Conservation (phyloP, 2,113 vertebrate genomes). For the Acrocephalus kingi region DNA sequence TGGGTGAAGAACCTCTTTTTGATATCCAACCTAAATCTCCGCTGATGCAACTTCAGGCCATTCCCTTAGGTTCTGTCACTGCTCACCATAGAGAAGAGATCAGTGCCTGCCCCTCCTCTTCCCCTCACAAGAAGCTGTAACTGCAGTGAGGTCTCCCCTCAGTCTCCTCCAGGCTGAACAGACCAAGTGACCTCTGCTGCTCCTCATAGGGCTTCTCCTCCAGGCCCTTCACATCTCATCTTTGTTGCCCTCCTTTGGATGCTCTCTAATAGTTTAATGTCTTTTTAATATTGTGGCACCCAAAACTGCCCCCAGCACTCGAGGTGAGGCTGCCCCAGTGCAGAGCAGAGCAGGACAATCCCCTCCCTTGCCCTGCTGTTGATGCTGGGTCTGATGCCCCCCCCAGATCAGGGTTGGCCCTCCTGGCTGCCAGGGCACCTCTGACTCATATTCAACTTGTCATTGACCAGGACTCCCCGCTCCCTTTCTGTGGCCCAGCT, state of each 20-base stretch:
- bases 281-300: rapidly evolving
- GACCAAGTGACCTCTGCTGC: rapidly evolving
- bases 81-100: not conserved
- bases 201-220: rapidly evolving
- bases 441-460: rapidly evolving
- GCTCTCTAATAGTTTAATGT: rapidly evolving
- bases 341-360: not conserved
- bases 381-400: rapidly evolving
- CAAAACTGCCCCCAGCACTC: rapidly evolving
- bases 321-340: rapidly evolving
- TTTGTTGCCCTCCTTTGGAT: not conserved
- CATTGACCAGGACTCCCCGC: rapidly evolving
- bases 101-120: not conserved
- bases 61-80: rapidly evolving
- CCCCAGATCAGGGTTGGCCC: rapidly evolving
- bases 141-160: not conserved
- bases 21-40: rapidly evolving
- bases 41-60: rapidly evolving
- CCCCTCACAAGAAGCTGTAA: not conserved
- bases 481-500: not conserved
- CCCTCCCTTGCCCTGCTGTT: rapidly evolving
- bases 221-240: not conserved
- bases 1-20: not conserved
- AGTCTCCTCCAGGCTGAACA: not conserved
- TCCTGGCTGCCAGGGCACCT: not conserved